A percentile compares a stretch with the other conserved stretches of the same genome.
phyloP scores from a whole-genome alignment of 1,140 invertebrate species.

The Lanistes nyassanus region DNA sequence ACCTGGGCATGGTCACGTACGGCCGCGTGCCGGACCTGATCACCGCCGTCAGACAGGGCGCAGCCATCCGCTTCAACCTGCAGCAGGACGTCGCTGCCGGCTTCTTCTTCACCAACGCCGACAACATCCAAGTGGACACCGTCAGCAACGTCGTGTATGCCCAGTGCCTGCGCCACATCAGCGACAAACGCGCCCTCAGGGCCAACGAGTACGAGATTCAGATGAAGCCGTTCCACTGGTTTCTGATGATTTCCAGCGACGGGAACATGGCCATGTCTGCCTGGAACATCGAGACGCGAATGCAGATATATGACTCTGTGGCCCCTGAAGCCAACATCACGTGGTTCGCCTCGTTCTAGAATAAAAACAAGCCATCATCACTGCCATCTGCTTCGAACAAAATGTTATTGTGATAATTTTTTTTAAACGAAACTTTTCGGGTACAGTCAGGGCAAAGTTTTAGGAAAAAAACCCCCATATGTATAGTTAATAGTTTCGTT shows the following conservation, averaged over 20 bases:
- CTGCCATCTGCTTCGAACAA: too few species aligned
- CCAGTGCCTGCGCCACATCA: slow-evolving; percentile 31
- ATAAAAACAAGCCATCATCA: too few species aligned
- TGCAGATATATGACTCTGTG: slow-evolving; percentile 25
- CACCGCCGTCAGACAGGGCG: slow-evolving; percentile 14
- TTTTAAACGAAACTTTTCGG: too few species aligned
- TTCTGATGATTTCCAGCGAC: slow-evolving; percentile 30
- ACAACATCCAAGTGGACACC: slow-evolving; percentile 25
- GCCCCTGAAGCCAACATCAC: slow-evolving; percentile 34
- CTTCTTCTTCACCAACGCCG: slow-evolving; percentile 33
- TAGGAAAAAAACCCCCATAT: too few species aligned
- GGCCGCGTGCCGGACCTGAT: slow-evolving; percentile 5
- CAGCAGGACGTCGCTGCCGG: slow-evolving; percentile 31
- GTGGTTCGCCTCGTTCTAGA: slow-evolving; percentile 30
- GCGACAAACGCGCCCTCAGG: slow-evolving; percentile 22
- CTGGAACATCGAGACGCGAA: slow-evolving; percentile 1
- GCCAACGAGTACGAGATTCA: slow-evolving; percentile 31
- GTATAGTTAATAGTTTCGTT: too few species aligned
- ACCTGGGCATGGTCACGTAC: background rate
- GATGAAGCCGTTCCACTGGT: slow-evolving; percentile 29
- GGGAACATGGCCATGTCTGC: slow-evolving; percentile 34
- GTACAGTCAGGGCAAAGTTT: too few species aligned
- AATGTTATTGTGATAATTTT: too few species aligned
- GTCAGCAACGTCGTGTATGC: slow-evolving; percentile 11
- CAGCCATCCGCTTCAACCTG: slow-evolving; percentile 29